Conservation (phyloP, 2,113 vertebrate genomes). For the Struthidea cinerea region DNA sequence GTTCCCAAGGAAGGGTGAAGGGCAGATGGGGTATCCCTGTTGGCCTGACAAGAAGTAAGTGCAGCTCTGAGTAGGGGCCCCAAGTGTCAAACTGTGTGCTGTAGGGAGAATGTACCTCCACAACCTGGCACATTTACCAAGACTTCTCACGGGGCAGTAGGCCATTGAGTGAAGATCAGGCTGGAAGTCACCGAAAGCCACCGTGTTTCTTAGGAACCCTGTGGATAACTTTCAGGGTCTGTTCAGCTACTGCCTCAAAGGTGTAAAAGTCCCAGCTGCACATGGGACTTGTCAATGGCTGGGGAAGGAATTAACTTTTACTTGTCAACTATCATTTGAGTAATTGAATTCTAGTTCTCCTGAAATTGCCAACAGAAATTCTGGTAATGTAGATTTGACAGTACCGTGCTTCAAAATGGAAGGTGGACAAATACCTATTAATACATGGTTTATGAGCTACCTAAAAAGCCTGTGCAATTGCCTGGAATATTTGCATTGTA, state of each 20-base stretch:
- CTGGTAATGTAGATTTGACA: background rate
- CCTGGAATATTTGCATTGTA: background rate
- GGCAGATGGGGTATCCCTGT: background rate
- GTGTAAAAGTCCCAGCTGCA: background rate
- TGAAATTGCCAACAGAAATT: background rate
- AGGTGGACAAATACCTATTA: background rate
- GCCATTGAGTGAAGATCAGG: background rate
- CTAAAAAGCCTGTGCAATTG: background rate
- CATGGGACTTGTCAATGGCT: background rate
- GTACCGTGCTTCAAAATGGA: background rate
- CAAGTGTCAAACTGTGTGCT: background rate
- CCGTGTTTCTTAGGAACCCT: background rate
- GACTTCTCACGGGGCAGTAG: background rate
- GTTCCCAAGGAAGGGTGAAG: background rate
- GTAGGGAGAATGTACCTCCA: background rate
- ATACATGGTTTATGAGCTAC: background rate
- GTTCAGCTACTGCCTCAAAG: background rate
- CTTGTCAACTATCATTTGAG: background rate
- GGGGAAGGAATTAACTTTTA: background rate
- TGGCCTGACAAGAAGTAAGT: background rate
- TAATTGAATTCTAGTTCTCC: background rate
- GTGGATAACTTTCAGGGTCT: background rate
- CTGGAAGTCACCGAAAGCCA: background rate
- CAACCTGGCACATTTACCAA: background rate
- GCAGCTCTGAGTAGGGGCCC: background rate